These are phyloP conservation scores for Xanthia icteritia DNA, from an alignment of 2,888 invertebrate species.

Conservation along the genomic window DNA sequence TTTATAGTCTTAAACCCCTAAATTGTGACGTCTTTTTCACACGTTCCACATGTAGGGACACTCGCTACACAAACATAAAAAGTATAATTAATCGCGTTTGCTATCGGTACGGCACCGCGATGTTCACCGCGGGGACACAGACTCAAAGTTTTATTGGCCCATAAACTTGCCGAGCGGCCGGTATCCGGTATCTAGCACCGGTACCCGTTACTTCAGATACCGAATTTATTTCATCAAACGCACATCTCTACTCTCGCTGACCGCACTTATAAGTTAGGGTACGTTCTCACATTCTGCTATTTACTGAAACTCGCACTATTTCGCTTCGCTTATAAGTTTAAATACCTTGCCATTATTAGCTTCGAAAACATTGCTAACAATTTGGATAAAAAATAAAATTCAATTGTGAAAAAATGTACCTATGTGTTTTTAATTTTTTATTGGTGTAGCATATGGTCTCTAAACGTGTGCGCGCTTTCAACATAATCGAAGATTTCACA, in stretches of 20 bases:
- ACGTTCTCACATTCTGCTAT: conserved; percentile 14
- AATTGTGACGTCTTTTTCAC: conserved; percentile 54
- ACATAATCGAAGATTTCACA: neutral
- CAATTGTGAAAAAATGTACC: too few species aligned
- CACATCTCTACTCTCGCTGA: conserved; percentile 71
- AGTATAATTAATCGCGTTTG: conserved; percentile 63
- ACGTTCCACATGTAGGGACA: conserved; percentile 54
- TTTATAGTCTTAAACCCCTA: conserved; percentile 23
- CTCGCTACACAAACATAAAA: conserved; percentile 54
- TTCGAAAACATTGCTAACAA: neutral
- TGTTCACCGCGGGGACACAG: conserved; percentile 80
- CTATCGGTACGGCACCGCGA: conserved; percentile 76
- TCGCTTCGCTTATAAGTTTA: neutral
- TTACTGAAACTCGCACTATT: neutral
- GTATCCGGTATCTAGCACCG: conserved; percentile 80
- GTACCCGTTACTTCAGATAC: conserved; percentile 80
- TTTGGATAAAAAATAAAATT: neutral
- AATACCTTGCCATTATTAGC: neutral
- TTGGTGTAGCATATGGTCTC: neutral
- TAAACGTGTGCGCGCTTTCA: neutral
- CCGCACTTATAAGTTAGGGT: conserved; percentile 26
- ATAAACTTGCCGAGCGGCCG: conserved; percentile 80
- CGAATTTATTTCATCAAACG: conserved; percentile 79
- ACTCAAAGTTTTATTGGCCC: conserved; percentile 83
- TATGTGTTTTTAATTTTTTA: neutral